Base-by-base conservation (phyloP, 2,888 invertebrate species). In the Coenonympha arcania region DNA sequence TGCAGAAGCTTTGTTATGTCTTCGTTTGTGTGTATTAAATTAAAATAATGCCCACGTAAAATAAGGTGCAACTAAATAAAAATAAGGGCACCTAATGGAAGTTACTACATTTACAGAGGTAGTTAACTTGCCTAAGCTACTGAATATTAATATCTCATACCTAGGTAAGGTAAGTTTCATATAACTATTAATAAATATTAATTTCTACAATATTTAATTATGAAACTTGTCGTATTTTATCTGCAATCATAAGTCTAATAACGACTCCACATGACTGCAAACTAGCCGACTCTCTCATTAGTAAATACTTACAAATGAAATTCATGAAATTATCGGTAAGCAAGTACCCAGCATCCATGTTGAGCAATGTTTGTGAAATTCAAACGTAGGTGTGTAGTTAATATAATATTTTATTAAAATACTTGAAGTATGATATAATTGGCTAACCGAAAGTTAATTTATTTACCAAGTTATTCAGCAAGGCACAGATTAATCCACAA, bases 371-470 rank as follows among this genome's bases (percentile, higher is more conserved):
- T 15, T 39, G 22, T 34, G 15, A 39, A 31, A 31, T 16, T 19
- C n/a, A 39, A 6, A 15, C 20, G 5, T 6, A 24, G 13, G 16
- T 33, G 4, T 3, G 1, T n/a, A 11, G 6, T 28, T 33, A 24
- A 16, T 28, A 46, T 48, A 34, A 36, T 41, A 18, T 33, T 48
- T 41, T 28, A 48, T 51, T 54, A 33, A 54, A 51, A 48, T 54
- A 52, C 36, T 48, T 51, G 31, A 46, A 51, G 45, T 54, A 52
- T 48, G 41, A 45, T 45, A 34, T 54, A 48, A 54, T 54, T 54
- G 51, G 54, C 34, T 39, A 36, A 28, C 30, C 15, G 18, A 13
- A 15, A 13, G 22, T n/a, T 24, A 22, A 34, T 44, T 22, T 44
- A 44, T 44, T 6, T 24, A 3, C 6, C 11, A 3, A 22, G 18